Base-by-base conservation (phyloP, 2,113 vertebrate genomes). In the Amblyornis subalaris region DNA sequence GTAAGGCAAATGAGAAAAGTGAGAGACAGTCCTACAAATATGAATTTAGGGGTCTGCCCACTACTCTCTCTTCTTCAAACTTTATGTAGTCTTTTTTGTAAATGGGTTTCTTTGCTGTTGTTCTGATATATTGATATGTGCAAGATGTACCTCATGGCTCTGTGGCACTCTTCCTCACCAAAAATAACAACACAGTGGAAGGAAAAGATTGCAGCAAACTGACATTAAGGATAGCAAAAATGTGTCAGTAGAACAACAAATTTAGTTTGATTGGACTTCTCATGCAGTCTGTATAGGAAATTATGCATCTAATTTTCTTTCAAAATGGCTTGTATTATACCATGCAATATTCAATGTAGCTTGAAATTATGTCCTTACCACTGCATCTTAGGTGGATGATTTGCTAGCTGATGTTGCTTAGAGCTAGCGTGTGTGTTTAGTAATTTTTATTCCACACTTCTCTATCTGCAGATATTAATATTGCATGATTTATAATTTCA, bases 221-320 rank as follows among this genome's bases (percentile, higher is more conserved):
- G 83, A 92, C 65, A 95, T 72, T 88, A 94, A 60, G 40, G 62
- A 61, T 35, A 88, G 31, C 22, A 96, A 95, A 96, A 93, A 73
- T 61, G 25, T 93, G 47, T 73, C 88, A 86, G 33, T 44, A 86
- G 35, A 95, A 95, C 94, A 93, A 95, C 67, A 96, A 88, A 82
- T 96, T 80, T 94, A 70, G 54, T 93, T 96, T 96, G 96, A 97
- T 91, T 95, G 28, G 92, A 35, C 53, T 90, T 96, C 93, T 77
- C 58, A 55, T 82, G 57, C 61, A 69, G 61, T 78, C 79, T 92
- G 29, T 96, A 89, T 91, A 94, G 91, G 65, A 97, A 97, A 96
- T 93, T 94, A 71, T 95, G 69, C 65, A 95, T 97, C 60, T 95
- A 93, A 96, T 97, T 97, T 97, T 96, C 89, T 97, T 98, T 96